These are phyloP conservation scores for Natator depressus DNA, from an alignment of 2,113 vertebrate genomes.

Conservation along the genomic window DNA sequence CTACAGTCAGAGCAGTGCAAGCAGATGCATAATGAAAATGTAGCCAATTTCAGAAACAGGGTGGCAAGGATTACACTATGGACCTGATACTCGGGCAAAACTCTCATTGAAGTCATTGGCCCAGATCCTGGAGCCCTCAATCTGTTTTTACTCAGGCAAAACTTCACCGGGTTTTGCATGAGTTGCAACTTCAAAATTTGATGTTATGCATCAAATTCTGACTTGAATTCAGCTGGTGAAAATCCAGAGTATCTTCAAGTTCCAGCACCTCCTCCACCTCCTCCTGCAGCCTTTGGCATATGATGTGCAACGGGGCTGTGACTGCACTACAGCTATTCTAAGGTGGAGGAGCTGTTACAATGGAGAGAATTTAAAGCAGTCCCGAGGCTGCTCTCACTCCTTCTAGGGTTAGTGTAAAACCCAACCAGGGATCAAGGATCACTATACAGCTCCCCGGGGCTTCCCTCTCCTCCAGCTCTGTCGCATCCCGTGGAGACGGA, in stretches of 20 bases:
- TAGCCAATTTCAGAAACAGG: fast-evolving
- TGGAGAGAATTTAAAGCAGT: fast-evolving
- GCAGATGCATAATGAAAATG: neutral
- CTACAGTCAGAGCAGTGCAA: neutral
- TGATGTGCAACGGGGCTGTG: neutral
- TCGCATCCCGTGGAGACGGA: neutral
- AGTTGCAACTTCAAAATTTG: neutral
- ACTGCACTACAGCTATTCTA: fast-evolving
- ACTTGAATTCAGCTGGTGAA: neutral
- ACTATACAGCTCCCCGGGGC: neutral
- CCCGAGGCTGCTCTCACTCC: neutral
- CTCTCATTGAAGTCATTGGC: fast-evolving
- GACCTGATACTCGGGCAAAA: fast-evolving
- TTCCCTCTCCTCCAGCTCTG: neutral
- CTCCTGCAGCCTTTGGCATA: neutral
- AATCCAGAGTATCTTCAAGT: neutral
- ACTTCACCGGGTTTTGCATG: neutral
- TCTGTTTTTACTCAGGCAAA: neutral
- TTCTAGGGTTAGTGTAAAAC: neutral
- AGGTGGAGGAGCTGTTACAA: fast-evolving
- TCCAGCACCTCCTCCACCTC: neutral
- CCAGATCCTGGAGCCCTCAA: neutral
- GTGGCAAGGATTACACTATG: no score
- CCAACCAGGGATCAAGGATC: neutral
- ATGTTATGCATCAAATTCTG: neutral